Evolutionary conservation across 2,888 invertebrate genomes (phyloP), one percentile per base, ranked within the genome.

Genomic region (Maniola hyperantus): DNA sequence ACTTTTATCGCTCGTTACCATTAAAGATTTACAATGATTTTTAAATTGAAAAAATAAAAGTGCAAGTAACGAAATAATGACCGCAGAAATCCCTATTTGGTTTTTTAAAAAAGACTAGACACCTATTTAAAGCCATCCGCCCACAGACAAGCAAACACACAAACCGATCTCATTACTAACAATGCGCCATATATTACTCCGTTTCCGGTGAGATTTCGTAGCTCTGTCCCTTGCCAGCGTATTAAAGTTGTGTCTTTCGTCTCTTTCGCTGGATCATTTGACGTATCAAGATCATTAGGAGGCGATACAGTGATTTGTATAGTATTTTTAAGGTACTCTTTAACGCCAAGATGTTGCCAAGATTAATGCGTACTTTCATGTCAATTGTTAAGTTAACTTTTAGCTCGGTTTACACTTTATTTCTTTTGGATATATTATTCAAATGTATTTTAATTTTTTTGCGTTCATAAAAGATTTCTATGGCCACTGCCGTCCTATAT

Each of bases 111-210:
- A 73, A 70, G 46, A 66, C 66, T 67, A 68, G 67, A 67, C 67
- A 67, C 44, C 48, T 72, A 72, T 72, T 72, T 72, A 72, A 71
- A 68, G 67, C 71, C 72, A 68, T 63, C 74, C 85, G 80, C 87
- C 87, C 83, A 86, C 87, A 74, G 82, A 80, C 86, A 77, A 71
- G 78, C 81, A 80, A 79, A 82, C 83, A 79, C 74, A 87, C 87
- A 87, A 87, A 84, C 88, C 83, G 87, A 87, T 86, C 91, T 91
- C 91, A 87, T 91, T 91, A 91, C 88, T 85, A 91, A 91, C 91
- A 91, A 91, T 91, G 88, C 87, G 76, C 88, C 90, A 91, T 91
- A 91, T 89, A 90, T 91, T 91, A 91, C 85, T 65, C 79, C 77
- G 85, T 89, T 91, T 91, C 91, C 91, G 90, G 91, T 84, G 85